Evolutionary conservation across 2,113 vertebrate species (phyloP), one percentile per base, ranked within the genome.

Genomic region (Aplodontia rufa): DNA sequence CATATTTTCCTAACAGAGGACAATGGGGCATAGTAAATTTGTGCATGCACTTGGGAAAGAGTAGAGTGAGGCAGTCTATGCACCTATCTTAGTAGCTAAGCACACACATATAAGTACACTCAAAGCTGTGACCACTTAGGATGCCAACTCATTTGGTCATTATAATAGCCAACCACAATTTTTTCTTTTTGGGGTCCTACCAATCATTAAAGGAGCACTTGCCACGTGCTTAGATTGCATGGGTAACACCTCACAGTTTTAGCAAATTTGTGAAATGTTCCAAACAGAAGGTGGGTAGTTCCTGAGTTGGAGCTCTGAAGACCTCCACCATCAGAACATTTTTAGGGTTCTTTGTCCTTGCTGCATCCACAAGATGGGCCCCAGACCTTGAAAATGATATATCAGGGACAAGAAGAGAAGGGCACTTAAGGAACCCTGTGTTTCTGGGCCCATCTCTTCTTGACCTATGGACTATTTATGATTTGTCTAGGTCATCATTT

Each of bases 1-100:
- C 49, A 47, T 72, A 79, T 83, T 95, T 94, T 88, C 51, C 69
- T 91, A 82, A 89, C 20, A 58, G 62, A 76, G 42, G n/a, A 69
- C 72, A 82, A 4, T 49, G 64, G 93, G 86, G 83, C 45, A 53
- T 90, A 94, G 40, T 91, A 53, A 30, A 60, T 89, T 95, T 79
- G n/a, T 42, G 28, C n/a, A 58, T 5, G 7, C 30, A 49, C 60
- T 69, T 91, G 89, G 79, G 82, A 45, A 85, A 69, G 22, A 28
- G 32, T 66, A 22, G 47, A 32, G 8, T 83, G 49, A 74, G 24
- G 40, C 16, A 14, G 11, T 49, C 2, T 3, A 14, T 11, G 37
- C 60, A 79, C 28, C 12, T 8, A 26, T 68, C 53, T 81, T 12
- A 60, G 4, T 42, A 53, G 42, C 49, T 22, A 13, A 45, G 32